These are phyloP conservation scores for Cataglyphis hispanica DNA, from an alignment of 1,140 invertebrate genomes.

Conservation along the genomic window DNA sequence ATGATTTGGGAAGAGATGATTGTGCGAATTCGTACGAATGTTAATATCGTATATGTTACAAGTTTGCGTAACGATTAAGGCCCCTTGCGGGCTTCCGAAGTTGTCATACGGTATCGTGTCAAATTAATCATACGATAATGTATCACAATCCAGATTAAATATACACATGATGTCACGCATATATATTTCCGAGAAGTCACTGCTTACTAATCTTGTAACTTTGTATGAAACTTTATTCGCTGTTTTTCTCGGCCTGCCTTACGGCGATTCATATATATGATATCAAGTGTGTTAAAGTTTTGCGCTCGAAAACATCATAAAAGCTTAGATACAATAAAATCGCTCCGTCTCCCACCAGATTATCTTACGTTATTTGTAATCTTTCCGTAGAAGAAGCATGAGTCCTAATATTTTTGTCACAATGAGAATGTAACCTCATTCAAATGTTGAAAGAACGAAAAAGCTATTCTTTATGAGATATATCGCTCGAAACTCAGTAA, in stretches of 20 bases:
- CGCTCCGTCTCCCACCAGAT: background rate
- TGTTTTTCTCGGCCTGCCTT: no score
- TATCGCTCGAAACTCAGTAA: background rate
- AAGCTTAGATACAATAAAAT: background rate
- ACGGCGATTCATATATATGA: background rate
- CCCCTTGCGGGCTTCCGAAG: slow-evolving; percentile 7
- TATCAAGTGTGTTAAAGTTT: background rate
- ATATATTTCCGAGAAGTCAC: background rate
- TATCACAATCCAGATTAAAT: slow-evolving; percentile 14
- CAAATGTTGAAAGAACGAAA: background rate
- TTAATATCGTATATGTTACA: background rate
- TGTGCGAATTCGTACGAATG: background rate
- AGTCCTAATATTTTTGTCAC: slow-evolving; percentile 12
- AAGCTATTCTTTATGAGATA: background rate
- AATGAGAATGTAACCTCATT: slow-evolving; percentile 14
- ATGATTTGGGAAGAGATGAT: background rate
- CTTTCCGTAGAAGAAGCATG: background rate
- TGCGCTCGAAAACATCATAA: background rate
- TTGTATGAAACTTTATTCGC: background rate
- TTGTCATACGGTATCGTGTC: background rate
- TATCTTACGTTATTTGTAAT: background rate
- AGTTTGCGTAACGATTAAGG: slow-evolving; percentile 28
- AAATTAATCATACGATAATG: background rate
- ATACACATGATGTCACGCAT: background rate
- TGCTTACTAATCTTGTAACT: slow-evolving; percentile 23